Evolutionary conservation across 2,113 vertebrate genomes (phyloP).

Genomic region (Cinclus mexicanus): DNA sequence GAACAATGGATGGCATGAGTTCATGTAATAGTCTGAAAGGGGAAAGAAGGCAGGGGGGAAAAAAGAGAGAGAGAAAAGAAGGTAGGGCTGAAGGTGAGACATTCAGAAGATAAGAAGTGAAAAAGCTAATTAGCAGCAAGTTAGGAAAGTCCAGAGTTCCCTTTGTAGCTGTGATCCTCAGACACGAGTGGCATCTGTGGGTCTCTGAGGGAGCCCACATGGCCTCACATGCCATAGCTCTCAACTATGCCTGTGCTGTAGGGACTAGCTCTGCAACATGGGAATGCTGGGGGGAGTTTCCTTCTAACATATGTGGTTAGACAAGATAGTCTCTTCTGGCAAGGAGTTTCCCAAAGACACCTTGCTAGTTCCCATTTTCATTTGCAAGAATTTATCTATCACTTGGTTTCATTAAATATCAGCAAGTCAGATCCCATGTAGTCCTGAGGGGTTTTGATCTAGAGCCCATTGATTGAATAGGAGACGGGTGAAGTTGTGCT

Average conservation of each 20-base stretch:
- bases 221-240: neutral
- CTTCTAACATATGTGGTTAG: neutral
- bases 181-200: neutral
- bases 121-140: neutral
- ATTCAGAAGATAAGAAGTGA: neutral
- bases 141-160: neutral
- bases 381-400: conserved; percentile 5
- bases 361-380: neutral
- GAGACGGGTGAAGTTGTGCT: neutral
- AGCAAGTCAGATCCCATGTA: neutral
- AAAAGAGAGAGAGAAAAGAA: neutral
- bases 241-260: neutral
- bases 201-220: neutral
- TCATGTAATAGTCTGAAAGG: neutral
- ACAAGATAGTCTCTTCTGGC: neutral
- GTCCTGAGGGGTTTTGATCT: neutral
- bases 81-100: neutral
- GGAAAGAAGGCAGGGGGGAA: neutral
- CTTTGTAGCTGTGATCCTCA: neutral
- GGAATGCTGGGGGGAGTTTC: neutral
- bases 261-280: neutral
- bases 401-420: neutral
- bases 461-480: neutral
- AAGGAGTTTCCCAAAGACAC: neutral
- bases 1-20: neutral